phyloP scores from a whole-genome alignment of 2,797 vertebrate species.

The Pipistrellus pipistrellus region DNA sequence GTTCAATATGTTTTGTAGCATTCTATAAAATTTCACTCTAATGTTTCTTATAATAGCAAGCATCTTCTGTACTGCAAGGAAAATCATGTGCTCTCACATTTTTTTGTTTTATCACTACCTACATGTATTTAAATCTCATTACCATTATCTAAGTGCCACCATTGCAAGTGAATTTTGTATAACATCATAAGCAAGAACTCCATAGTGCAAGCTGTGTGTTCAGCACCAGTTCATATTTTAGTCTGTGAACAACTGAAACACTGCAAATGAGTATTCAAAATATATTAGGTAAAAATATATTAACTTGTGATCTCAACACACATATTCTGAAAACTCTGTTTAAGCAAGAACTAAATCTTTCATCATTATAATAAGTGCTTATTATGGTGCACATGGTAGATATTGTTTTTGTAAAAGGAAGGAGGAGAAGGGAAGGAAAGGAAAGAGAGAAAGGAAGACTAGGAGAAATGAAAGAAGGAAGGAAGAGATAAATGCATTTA shows the following conservation, averaged over 20 bases:
- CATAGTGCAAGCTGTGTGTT: neutral
- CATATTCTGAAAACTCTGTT: neutral
- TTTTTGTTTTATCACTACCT: constrained; percentile 50
- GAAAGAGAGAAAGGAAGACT: neutral
- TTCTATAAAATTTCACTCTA: constrained; percentile 59
- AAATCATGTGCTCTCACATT: constrained; percentile 40
- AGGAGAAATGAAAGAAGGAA: neutral
- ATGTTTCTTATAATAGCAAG: constrained; percentile 31
- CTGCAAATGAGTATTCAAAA: neutral
- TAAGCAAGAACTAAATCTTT: neutral
- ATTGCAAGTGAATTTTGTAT: constrained; percentile 8
- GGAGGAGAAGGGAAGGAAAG: neutral
- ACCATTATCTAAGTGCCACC: neutral
- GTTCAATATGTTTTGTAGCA: constrained; percentile 56
- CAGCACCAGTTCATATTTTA: constrained; percentile 32
- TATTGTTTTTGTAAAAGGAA: constrained; percentile 11
- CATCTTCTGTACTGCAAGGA: constrained; percentile 25
- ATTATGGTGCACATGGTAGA: neutral
- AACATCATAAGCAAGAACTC: constrained; percentile 18
- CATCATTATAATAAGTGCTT: neutral
- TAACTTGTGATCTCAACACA: neutral
- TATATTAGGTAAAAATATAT: constrained; percentile 19
- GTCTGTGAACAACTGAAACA: neutral
- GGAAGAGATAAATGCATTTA: neutral
- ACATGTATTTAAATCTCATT: neutral